phyloP scores from a whole-genome alignment of 2,797 vertebrate genomes.

The Periophthalmus magnuspinnatus region DNA sequence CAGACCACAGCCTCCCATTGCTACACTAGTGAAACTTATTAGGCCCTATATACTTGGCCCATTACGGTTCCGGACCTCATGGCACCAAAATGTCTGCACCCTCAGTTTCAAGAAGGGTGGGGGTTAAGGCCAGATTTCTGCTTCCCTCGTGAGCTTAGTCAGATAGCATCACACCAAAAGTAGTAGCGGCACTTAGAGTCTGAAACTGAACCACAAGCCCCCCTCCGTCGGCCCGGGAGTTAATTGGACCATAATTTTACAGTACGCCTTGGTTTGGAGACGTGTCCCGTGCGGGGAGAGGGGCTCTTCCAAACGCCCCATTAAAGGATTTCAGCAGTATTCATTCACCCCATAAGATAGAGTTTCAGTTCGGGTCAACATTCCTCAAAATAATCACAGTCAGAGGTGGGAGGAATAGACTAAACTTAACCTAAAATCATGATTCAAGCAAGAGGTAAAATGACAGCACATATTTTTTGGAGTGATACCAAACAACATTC shows the following conservation, averaged over 20 bases:
- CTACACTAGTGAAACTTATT: constrained; percentile 55
- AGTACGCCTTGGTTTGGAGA: constrained; percentile 61
- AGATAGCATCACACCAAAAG: constrained; percentile 70
- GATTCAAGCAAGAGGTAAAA: not conserved
- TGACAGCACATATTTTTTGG: not conserved
- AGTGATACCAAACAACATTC: not conserved
- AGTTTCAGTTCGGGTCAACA: constrained; percentile 36
- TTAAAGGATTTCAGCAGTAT: constrained; percentile 63
- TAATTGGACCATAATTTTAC: constrained; percentile 78
- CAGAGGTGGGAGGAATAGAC: not conserved
- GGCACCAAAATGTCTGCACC: constrained; percentile 76
- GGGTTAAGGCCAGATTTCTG: constrained; percentile 33
- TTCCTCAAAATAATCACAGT: constrained; percentile 25
- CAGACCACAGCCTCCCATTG: constrained; percentile 49
- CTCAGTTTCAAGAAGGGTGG: constrained; percentile 38
- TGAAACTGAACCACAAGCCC: constrained; percentile 62
- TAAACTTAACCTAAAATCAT: not conserved
- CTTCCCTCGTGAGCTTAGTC: constrained; percentile 44
- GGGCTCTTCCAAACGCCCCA: constrained; percentile 58
- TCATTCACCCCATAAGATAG: constrained; percentile 32
- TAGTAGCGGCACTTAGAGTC: constrained; percentile 59
- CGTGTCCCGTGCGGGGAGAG: constrained; percentile 36
- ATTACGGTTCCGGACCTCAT: constrained; percentile 64
- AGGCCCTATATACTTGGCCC: constrained; percentile 40
- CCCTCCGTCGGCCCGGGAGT: constrained; percentile 29